Base-by-base conservation (phyloP, 2,113 vertebrate species). In the Cyanoderma ruficeps region DNA sequence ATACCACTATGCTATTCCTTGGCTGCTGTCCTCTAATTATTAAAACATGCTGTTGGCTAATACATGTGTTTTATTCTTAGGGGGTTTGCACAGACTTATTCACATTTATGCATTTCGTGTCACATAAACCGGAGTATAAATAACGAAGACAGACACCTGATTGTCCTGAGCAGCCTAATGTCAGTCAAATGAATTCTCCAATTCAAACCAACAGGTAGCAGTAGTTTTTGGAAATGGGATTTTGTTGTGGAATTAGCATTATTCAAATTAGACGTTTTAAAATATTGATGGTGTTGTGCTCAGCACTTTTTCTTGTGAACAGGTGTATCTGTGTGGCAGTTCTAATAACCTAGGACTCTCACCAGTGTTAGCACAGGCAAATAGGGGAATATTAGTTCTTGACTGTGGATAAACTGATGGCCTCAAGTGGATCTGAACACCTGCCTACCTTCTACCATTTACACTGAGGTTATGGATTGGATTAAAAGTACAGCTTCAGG, bases 21-120 rank as follows among this genome's bases (percentile, higher is more conserved):
- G 90, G 95, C 92, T 91, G 70, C 65, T 89, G 81, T 90, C 84
- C 90, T 83, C 53, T 92, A 74, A 94, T 90, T 94, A 83, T 79
- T 94, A 93, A 90, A 96, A 95, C 92, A 91, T 80, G 70, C 39
- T 83, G 39, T 39, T 95, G 92, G 67, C 71, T 72, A 83, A 91
- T 79, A 44, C 61, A 15, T 31, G 11, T 39, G 18, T 46, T 65
- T 77, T 85, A 77, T 74, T 94, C 94, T 79, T 1, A 4, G 41
- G 18, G 37, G 20, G 12, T 33, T 96, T 96, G 69, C 46, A 69
- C 47, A 67, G 56, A 91, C 67, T 90, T 91, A 79, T 55, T 96
- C 92, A 71, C 79, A 52, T 83, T 90, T 94, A 85, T 91, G 87
- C 75, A 67, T 80, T 96, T 96, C 28, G 3, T 77, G 67, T 88